Base-by-base conservation (phyloP, 2,113 vertebrate species). In the Alectura lathami region DNA sequence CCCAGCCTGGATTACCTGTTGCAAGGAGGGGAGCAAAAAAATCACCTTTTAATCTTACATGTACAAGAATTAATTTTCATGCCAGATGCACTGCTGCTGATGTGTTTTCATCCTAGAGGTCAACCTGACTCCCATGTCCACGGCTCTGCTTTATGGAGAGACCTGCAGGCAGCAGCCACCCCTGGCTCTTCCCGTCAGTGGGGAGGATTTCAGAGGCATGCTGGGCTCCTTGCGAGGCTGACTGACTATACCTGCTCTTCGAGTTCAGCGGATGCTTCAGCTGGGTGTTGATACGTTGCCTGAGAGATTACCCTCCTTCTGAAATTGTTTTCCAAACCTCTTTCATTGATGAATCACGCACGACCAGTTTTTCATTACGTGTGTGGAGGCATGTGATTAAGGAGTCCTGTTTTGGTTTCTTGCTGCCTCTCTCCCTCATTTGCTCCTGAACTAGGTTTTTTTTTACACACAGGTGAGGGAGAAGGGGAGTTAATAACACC, bases 241-340 rank as follows among this genome's bases (percentile, higher is more conserved):
- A 76, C 96, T 88, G 84, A 89, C 88, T 57, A 3, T 92, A 92
- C 97, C 94, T 94, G 97, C 84, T 96, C 84, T 88, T 88, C 97
- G 3, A 67, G 96, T 96, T 97, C 77, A 84, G 76, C 63, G 68
- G 50, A 92, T 96, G 92, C 89, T 96, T 97, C 79, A 68, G 57
- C 77, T 95, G 94, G 94, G 91, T 97, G 96, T 94, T 96, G 89
- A 92, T 96, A 91, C 6, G 89, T 91, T 96, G 81, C 91, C 86
- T 68, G 92, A 88, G 90, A 95, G 94, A 96, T 85, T 93, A 93
- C 89, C 70, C 64, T 89, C 78, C 84, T 91, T 15, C 84, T 83
- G 92, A 90, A 78, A 94, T 87, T 95, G 95, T 94, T 95, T 93
- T 95, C 73, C 69, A 91, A 90, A 92, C 95, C 79, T 94, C 89